Evolutionary conservation across 2,113 vertebrate genomes (phyloP).

Genomic region (Ibidorhyncha struthersii): DNA sequence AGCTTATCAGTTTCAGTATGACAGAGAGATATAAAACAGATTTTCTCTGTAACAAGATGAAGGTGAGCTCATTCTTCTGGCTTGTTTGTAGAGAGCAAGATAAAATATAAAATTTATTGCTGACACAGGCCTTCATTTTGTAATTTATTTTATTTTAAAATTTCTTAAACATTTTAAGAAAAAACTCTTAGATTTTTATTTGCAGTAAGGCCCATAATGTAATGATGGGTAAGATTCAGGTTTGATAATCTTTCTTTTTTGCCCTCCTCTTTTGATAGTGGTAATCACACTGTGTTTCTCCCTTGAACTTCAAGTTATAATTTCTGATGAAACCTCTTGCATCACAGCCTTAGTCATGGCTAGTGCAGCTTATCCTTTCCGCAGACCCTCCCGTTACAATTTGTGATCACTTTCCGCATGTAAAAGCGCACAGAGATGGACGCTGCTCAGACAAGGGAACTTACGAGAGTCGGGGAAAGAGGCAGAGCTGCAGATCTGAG

Average conservation of each 20-base stretch:
- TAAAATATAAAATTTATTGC: neutral
- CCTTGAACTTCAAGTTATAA: neutral
- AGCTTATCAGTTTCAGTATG: neutral
- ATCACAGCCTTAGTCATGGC: neutral
- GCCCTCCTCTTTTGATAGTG: neutral
- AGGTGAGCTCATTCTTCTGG: neutral
- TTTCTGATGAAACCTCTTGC: neutral
- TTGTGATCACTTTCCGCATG: neutral
- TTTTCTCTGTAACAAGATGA: neutral
- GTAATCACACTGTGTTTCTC: neutral
- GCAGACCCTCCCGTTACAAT: neutral
- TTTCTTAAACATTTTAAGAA: neutral
- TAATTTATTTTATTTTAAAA: neutral
- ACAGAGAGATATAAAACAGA: neutral
- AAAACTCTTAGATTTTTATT: neutral
- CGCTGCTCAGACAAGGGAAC: neutral
- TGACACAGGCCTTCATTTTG: neutral
- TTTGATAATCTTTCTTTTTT: neutral
- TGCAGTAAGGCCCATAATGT: neutral
- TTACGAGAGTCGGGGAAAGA: neutral
- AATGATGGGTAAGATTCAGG: neutral
- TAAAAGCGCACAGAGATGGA: neutral
- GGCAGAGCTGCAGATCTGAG: neutral
- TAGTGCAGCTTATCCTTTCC: neutral
- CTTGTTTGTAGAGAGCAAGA: neutral